Conservation (phyloP, 2,113 vertebrate species). For the Girardinichthys multiradiatus region DNA sequence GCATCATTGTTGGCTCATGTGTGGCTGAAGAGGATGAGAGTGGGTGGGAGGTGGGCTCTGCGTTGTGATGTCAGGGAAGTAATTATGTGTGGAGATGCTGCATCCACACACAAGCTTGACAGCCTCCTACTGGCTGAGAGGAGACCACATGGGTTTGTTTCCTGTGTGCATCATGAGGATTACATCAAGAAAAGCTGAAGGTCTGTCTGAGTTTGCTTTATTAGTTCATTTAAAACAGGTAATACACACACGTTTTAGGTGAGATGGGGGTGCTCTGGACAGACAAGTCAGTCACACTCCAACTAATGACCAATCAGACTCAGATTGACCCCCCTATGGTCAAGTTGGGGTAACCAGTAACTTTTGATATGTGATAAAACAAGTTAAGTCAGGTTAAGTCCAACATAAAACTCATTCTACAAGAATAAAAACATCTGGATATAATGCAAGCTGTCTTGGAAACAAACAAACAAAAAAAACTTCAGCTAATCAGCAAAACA, state of each 20-base stretch:
- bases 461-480: neutral
- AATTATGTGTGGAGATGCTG: slow-evolving; percentile 40
- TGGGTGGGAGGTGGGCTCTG: slow-evolving; percentile 49
- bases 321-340: neutral
- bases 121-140: slow-evolving; percentile 57
- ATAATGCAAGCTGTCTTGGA: neutral
- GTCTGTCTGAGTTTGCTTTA: neutral
- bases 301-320: neutral
- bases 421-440: neutral
- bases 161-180: neutral
- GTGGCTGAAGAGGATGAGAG: slow-evolving; percentile 36
- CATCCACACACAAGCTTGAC: slow-evolving; percentile 8
- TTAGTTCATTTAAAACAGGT: neutral
- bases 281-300: neutral
- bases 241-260: neutral
- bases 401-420: neutral
- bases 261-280: neutral
- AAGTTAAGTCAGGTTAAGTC: no score
- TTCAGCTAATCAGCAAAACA: neutral
- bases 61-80: slow-evolving; percentile 67
- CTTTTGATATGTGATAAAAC: neutral
- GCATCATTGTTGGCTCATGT: slow-evolving; percentile 54
- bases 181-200: neutral
- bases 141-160: slow-evolving; percentile 3
- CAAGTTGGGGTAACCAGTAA: neutral